These are phyloP conservation scores for Strix uralensis DNA, from an alignment of 2,113 vertebrate genomes.

Conservation along the genomic window DNA sequence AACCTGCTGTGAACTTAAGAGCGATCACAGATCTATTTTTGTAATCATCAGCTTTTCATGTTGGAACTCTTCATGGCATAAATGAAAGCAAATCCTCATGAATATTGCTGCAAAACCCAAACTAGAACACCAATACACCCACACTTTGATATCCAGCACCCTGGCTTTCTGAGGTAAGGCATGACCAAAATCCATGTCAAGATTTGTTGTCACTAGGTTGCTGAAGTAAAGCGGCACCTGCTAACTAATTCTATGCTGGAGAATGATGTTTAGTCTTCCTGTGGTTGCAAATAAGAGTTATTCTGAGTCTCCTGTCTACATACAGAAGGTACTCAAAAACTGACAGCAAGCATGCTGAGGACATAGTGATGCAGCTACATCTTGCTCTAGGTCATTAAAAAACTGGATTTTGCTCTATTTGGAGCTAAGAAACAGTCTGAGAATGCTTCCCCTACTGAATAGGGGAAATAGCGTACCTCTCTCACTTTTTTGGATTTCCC, in stretches of 20 bases:
- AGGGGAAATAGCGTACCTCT: not conserved
- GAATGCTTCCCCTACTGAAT: not conserved
- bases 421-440: not conserved
- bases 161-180: not conserved
- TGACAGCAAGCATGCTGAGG: not conserved
- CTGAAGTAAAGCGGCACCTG: not conserved
- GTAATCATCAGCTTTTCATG: not conserved
- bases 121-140: not conserved
- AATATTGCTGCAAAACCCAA: not conserved
- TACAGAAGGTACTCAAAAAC: not conserved
- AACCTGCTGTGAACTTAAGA: not conserved
- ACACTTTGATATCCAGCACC: not conserved
- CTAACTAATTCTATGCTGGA: not conserved
- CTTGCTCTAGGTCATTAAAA: not conserved
- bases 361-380: not conserved
- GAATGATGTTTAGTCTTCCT: not conserved
- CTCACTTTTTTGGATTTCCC: not conserved
- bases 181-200: not conserved
- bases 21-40: not conserved
- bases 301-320: not conserved
- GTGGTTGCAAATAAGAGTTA: not conserved
- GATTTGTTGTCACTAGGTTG: not conserved
- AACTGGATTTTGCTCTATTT: not conserved
- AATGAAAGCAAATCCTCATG: not conserved
- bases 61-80: not conserved